A percentile compares a stretch with the other conserved stretches of the same genome.
Evolutionary conservation across 2,797 vertebrate species (phyloP).

Genomic region (Enteromius mattozi): DNA sequence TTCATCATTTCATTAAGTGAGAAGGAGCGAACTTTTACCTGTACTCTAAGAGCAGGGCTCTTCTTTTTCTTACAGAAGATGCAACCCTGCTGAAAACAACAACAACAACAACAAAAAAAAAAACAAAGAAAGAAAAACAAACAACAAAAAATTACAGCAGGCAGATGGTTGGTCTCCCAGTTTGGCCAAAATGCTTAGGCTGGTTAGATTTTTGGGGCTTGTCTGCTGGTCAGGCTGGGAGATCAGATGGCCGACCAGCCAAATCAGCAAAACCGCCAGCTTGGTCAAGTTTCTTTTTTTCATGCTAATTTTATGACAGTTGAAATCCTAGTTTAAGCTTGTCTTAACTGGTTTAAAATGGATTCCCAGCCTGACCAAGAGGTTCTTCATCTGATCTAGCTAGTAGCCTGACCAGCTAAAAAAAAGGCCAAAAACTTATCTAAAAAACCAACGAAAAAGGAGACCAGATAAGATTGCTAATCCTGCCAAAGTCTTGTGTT

Average conservation of each 20-base stretch:
- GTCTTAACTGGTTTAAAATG: neutral
- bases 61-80: neutral
- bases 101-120: neutral
- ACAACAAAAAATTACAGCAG: neutral
- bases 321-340: neutral
- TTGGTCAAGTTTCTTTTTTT: neutral
- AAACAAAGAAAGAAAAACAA: neutral
- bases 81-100: neutral
- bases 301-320: no score
- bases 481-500: neutral
- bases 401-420: neutral
- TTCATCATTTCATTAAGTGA: neutral
- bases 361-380: neutral
- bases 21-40: neutral
- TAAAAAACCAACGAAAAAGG: neutral
- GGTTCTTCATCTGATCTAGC: neutral
- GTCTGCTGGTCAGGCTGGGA: neutral
- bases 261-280: neutral
- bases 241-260: slow-evolving; percentile 1
- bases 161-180: neutral
- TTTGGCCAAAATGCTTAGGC: slow-evolving; percentile 1
- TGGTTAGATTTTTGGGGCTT: slow-evolving; percentile 10
- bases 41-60: neutral
- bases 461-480: neutral
- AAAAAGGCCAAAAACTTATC: neutral